Base-by-base conservation (phyloP, 2,888 invertebrate species). In the Mesoligia furuncula region DNA sequence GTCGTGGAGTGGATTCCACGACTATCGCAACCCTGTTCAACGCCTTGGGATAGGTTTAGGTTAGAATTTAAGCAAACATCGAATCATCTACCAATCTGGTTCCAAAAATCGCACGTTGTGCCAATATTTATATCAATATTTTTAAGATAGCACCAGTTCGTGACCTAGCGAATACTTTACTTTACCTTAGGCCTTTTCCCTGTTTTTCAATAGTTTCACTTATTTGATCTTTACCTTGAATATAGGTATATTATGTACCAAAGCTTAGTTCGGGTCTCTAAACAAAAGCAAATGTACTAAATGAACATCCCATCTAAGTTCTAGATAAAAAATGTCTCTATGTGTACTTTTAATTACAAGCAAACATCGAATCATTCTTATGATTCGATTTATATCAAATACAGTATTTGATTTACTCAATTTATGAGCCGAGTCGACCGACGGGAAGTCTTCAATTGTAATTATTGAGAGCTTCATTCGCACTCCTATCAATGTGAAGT, bases 401-500 rank as follows among this genome's bases (percentile, higher is more conserved):
- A 83, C 76, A 85, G 81, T 75, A 80, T 86, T 88, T 90, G 90
- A 93, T 91, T 91, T 88, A 90, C 91, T 91, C 90, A 91, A 91
- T 92, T 91, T 87, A 90, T 86, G 85, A 88, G 89, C 85, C 82
- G 86, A 84, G 85, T 90, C 84, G 89, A n/a, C 81, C 90, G 94
- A 95, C 95, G 93, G 96, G 96, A 96, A 95, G 96, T 95, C 93
- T 93, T 95, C 93, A 96, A 96, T 96, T 95, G 94, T 92, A 94
- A 92, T 94, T 93, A 93, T 92, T 93, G 93, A 91, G 89, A 87
- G 89, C 88, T 91, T 89, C 92, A 93, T 95, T 95, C 92, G 93
- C 94, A 93, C 94, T 93, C 86, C 85, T 88, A 90, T 92, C 90
- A 84, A 87, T 90, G 91, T 89, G 88, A 85, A 90, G 88, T 88